Evolutionary conservation across 2,797 vertebrate genomes (phyloP).

Genomic region (Tolypeutes matacus): DNA sequence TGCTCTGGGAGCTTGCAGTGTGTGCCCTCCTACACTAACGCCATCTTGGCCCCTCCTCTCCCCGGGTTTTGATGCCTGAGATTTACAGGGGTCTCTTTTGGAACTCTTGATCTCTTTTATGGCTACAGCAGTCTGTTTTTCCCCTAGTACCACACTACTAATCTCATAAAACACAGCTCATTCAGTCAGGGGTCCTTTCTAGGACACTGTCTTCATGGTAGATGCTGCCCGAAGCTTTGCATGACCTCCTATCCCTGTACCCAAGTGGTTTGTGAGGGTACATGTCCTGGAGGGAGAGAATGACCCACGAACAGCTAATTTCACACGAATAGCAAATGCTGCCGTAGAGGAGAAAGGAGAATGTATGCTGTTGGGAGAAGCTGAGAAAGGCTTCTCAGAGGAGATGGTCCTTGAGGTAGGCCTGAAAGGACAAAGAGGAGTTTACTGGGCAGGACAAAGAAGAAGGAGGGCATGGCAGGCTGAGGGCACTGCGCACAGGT

Average conservation of each 20-base stretch:
- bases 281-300: no score
- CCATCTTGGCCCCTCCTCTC: no score
- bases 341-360: background rate
- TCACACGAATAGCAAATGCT: background rate
- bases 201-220: background rate
- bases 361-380: background rate
- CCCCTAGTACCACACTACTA: background rate
- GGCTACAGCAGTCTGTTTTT: background rate
- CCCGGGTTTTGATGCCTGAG: background rate
- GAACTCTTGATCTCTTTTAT: background rate
- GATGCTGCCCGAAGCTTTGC: background rate
- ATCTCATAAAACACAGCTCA: background rate
- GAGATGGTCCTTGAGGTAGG: background rate
- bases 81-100: background rate
- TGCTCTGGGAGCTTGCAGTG: no score
- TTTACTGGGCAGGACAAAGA: no score
- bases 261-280: background rate
- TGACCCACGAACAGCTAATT: background rate
- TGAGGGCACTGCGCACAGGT: fast-evolving
- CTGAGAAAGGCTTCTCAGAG: background rate
- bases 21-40: no score
- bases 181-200: background rate
- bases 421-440: no score
- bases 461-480: background rate
- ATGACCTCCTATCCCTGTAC: background rate